Percentiles rank a stretch among this genome's conserved stretches.
These are phyloP conservation scores for Pterocles gutturalis DNA, from an alignment of 2,113 vertebrate genomes.

Conservation along the genomic window DNA sequence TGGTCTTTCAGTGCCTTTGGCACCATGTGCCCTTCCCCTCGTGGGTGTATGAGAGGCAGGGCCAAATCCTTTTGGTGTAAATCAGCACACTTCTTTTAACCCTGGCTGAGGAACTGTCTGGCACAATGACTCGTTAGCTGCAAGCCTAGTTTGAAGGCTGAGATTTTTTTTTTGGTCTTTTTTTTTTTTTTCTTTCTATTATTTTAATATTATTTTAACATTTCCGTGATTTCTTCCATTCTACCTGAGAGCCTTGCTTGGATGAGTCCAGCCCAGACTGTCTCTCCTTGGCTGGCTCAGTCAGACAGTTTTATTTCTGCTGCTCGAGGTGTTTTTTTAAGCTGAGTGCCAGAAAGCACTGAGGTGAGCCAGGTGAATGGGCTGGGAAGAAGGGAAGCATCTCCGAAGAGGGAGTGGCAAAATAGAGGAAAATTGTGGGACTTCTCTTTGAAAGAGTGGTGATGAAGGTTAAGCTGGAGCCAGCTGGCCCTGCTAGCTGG, in stretches of 20 bases:
- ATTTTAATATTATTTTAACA: background rate
- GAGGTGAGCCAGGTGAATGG: background rate
- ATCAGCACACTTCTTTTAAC: background rate
- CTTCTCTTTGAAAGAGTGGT: background rate
- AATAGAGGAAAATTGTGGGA: background rate
- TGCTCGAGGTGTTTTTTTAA: background rate
- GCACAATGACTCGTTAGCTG: background rate
- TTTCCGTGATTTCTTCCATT: background rate
- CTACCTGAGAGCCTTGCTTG: background rate
- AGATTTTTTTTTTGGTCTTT: background rate
- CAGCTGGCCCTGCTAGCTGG: slow-evolving; percentile 21
- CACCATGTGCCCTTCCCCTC: background rate
- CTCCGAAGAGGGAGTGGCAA: background rate
- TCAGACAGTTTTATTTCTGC: slow-evolving; percentile 31
- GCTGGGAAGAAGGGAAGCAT: background rate
- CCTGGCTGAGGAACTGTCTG: background rate
- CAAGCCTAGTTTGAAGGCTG: background rate
- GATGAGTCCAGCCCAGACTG: background rate
- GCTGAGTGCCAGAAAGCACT: slow-evolving; percentile 10
- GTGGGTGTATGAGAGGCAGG: background rate
- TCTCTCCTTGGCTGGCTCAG: background rate
- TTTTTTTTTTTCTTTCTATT: background rate
- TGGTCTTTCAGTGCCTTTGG: background rate
- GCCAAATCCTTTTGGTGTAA: background rate
- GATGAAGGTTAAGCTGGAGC: slow-evolving; percentile 40